phyloP scores from a whole-genome alignment of 2,113 vertebrate genomes.

The Ibidorhyncha struthersii region DNA sequence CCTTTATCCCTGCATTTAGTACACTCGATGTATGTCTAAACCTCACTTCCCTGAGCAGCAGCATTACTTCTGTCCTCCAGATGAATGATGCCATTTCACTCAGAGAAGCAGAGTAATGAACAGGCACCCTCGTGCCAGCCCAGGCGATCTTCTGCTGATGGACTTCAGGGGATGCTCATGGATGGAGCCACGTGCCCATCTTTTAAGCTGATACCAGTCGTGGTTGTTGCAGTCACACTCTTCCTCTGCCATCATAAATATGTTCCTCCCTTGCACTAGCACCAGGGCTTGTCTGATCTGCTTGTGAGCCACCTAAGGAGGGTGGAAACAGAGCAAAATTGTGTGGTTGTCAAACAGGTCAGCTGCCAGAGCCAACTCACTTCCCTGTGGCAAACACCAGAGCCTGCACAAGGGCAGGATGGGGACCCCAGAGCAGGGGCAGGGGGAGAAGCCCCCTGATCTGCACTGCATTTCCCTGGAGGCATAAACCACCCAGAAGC shows the following conservation, averaged over 20 bases:
- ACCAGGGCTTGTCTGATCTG: background rate
- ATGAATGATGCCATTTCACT: background rate
- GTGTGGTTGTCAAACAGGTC: background rate
- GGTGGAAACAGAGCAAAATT: background rate
- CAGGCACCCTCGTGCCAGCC: accelerated
- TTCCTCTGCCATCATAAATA: background rate
- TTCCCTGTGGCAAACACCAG: background rate
- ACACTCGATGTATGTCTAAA: background rate
- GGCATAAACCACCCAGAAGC: background rate
- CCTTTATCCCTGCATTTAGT: background rate
- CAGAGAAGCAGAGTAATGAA: background rate
- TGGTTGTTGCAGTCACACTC: background rate
- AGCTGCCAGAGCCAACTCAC: background rate
- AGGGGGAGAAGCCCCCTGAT: background rate
- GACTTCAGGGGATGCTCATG: background rate
- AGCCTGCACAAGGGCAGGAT: background rate
- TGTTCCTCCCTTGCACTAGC: background rate
- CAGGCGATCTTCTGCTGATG: background rate
- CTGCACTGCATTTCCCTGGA: background rate
- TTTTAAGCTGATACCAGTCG: background rate
- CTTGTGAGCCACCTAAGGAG: accelerated
- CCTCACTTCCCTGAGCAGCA: background rate
- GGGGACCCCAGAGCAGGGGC: background rate
- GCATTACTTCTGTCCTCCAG: background rate
- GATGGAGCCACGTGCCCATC: background rate